Evolutionary conservation across 2,113 vertebrate genomes (phyloP), one percentile per base, ranked within the genome.

Genomic region (Eretmochelys imbricata): DNA sequence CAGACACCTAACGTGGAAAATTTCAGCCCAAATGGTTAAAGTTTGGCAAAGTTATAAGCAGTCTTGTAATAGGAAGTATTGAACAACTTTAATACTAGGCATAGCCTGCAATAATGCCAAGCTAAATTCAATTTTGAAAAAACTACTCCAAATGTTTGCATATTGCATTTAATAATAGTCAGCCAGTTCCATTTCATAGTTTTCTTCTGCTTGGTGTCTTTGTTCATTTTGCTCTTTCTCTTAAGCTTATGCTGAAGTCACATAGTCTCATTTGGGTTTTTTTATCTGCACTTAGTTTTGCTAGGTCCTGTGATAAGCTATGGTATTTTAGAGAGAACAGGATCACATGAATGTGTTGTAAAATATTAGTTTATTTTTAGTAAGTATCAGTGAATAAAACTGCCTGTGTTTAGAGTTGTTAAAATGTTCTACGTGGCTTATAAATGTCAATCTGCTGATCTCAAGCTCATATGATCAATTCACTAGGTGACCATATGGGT

Each of bases 381-480:
- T 82, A 62, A 85, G 4, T 53, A 85, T 35, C 59, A 78, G 31
- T 48, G 69, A 79, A 72, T 57, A 87, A 76, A 55, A 46, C 5
- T 50, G 24, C 80, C 88, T 93, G 54, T 94, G 4, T 94, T 93
- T 76, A 92, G 92, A 88, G 46, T 8, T 88, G 50, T 55, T 31
- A 84, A 79, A 83, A 81, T 49, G 51, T 72, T 90, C 80, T 80
- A 24, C 25, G 80, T 48, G 25, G 38, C 75, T 76, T 75, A 48
- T 76, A 46, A 76, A 48, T 3, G 31, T 24, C 22, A 85, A 14
- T 76, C 31, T 59, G 72, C 82, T 50, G 31, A 78, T 46, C 4
- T 59, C 49, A 82, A 88, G 82, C 22, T 94, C 54, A 81, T 17
- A 53, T 82, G 75, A 93, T 69, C 54, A 51, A 8, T 78, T 84